Evolutionary conservation across 2,113 vertebrate species (phyloP), one percentile per base, ranked within the genome.

Genomic region (Desmodus rotundus): DNA sequence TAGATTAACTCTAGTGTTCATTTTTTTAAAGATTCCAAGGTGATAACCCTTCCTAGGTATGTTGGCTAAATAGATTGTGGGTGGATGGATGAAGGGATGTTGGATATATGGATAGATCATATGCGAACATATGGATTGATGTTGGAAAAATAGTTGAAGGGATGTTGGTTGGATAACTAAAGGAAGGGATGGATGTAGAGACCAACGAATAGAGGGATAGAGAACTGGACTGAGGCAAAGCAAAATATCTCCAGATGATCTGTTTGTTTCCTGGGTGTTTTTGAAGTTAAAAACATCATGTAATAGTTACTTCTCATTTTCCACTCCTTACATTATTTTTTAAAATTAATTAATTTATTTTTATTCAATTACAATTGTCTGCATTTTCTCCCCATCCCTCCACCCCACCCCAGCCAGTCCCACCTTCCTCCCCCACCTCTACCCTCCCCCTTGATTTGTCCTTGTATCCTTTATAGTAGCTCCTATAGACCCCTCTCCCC

Each of bases 11-110:
- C 24, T 72, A 41, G n/a, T 73, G 24, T 80, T 93, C n/a, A 58
- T 50, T 96, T 81, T n/a, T 89, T 92, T 80, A 84, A 63, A 63
- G 82, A 93, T 73, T 84, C 41, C 56, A 72, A 82, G n/a, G 87
- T 58, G 26, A 67, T 87, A 88, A 88, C 87, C 80, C 6, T 80
- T 73, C 26, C 11, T 56, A 56, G 33, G 86, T 91, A 43, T 61
- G 11, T 38, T 87, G 63, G 26, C 50, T 87, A 50, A 78, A 61
- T 61, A 93, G 17, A 61, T 88, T 14, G 13, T 68, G 26, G 1
- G 16, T 68, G 56, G 31, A 84, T 58, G 7, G 20, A 76, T 83
- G 24, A 74, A 84, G 28, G 41, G 43, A 76, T 86, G 31, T 81
- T 56, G 45, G 54, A 67, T 95, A 15, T 77, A 36, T 36, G 22